Evolutionary conservation across 2,113 vertebrate genomes (phyloP).

Genomic region (Megalops atlanticus): DNA sequence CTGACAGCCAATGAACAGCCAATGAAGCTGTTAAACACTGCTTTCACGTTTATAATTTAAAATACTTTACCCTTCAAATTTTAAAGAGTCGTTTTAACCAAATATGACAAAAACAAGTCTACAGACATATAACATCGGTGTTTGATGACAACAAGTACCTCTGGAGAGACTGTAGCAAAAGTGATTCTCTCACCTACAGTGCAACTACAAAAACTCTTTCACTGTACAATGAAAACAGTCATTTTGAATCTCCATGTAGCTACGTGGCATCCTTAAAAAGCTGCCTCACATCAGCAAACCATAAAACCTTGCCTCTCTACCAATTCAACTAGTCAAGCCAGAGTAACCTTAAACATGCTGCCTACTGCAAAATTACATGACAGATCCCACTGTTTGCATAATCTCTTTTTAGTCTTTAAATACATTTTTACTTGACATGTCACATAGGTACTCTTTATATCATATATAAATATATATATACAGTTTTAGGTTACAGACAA

Average conservation of each 20-base stretch:
- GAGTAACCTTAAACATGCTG: background rate
- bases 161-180: background rate
- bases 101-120: background rate
- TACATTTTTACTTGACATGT: background rate
- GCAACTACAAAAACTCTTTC: background rate
- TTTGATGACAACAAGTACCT: background rate
- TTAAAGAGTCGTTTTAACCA: background rate
- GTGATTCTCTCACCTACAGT: background rate
- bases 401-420: constrained; percentile 12
- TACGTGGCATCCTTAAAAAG: background rate
- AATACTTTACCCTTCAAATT: background rate
- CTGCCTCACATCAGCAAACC: background rate
- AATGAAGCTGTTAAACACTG: background rate
- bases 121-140: background rate
- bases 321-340: background rate
- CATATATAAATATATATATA: constrained; percentile 47
- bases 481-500: constrained; percentile 34
- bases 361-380: background rate
- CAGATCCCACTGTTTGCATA: constrained; percentile 13
- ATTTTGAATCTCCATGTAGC: background rate
- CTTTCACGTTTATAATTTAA: background rate
- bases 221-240: background rate
- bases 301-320: background rate
- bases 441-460: constrained; percentile 9
- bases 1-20: no score